Evolutionary conservation across 2,888 invertebrate species (phyloP).

Genomic region (Andrena dorsata): DNA sequence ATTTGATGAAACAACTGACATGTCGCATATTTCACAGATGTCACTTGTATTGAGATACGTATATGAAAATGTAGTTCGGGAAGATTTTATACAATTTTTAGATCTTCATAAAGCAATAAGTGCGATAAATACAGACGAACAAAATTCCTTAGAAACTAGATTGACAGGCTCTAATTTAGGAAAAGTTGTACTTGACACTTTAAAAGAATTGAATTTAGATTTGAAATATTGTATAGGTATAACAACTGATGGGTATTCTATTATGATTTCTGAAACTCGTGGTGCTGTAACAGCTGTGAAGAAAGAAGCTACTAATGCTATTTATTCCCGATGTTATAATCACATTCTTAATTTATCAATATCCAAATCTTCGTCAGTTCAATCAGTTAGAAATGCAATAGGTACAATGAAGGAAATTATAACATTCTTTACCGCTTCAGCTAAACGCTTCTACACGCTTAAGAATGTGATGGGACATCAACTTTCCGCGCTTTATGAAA

Average conservation of each 20-base stretch:
- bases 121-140: not conserved
- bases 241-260: not conserved
- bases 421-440: not conserved
- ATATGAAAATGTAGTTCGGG: too few species aligned
- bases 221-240: too few species aligned
- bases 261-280: not conserved
- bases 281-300: not conserved
- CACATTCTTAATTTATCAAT: conserved; percentile 4
- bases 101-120: conserved; percentile 1
- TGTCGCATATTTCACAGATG: too few species aligned
- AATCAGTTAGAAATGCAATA: not conserved
- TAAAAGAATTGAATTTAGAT: too few species aligned
- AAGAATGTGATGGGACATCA: not conserved
- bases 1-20: too few species aligned
- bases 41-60: too few species aligned
- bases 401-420: conserved; percentile 4
- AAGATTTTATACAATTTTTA: not conserved
- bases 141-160: not conserved
- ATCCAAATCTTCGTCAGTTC: not conserved
- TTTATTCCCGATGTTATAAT: conserved; percentile 1
- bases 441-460: not conserved
- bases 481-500: not conserved
- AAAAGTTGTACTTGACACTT: not conserved
- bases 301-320: not conserved
- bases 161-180: not conserved